These are phyloP conservation scores for Ormia ochracea DNA, from an alignment of 2,888 invertebrate genomes.

Conservation along the genomic window DNA sequence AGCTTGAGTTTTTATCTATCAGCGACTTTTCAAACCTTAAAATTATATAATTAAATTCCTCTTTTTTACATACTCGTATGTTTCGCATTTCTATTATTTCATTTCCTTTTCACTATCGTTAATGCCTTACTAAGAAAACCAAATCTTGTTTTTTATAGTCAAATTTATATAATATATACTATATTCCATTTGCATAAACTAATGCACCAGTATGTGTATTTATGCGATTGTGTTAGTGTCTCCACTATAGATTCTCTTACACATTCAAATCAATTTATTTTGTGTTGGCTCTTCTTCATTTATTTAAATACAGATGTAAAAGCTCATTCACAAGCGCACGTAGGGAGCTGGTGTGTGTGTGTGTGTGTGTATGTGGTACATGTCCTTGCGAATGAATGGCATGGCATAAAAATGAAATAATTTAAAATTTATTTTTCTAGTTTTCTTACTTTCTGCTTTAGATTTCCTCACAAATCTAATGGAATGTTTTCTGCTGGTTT, in stretches of 20 bases:
- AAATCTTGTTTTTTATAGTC: conserved; percentile 9
- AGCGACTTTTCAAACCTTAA: conserved; percentile 2
- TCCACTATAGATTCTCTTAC: conserved; percentile 14
- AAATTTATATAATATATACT: not conserved
- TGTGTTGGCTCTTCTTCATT: conserved; percentile 22
- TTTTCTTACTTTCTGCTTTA: not conserved
- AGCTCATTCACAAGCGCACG: conserved; percentile 5
- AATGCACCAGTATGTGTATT: not conserved
- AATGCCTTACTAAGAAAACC: conserved; percentile 28
- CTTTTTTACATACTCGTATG: not conserved
- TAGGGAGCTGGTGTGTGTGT: not conserved
- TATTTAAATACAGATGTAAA: conserved; percentile 40
- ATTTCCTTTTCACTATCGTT: not conserved
- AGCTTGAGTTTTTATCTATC: not conserved
- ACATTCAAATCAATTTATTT: conserved; percentile 48
- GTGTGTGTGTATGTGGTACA: not conserved
- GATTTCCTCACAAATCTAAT: conserved; percentile 26
- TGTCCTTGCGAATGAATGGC: conserved; percentile 34
- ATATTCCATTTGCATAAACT: not conserved
- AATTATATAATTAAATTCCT: conserved; percentile 30
- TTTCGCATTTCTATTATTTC: not conserved
- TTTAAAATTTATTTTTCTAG: not conserved
- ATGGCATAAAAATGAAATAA: not conserved
- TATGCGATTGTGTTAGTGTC: not conserved
- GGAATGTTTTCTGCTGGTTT: conserved; percentile 36